Percentiles rank a stretch among this genome's conserved stretches.
Evolutionary conservation across 2,888 invertebrate genomes (phyloP).

Genomic region (Galerucella nymphaeae): DNA sequence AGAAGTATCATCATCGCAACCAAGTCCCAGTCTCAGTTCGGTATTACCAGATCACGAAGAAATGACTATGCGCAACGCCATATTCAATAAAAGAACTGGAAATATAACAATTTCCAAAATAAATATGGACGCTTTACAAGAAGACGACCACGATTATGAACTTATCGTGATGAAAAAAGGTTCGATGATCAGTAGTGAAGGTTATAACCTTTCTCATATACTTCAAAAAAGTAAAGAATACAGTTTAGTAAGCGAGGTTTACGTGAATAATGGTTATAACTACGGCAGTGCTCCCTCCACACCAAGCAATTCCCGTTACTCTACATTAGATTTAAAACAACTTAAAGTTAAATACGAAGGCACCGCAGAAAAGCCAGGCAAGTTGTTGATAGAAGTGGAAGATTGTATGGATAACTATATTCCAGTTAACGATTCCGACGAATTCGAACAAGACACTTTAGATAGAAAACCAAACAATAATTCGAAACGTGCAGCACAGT

Average conservation of each 20-base stretch:
- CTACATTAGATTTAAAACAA: conserved; percentile 65
- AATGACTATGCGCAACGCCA: conserved; percentile 80
- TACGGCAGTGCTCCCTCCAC: conserved; percentile 72
- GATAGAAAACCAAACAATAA: conserved; percentile 77
- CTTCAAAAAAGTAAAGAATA: conserved; percentile 69
- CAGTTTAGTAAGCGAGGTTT: conserved; percentile 81
- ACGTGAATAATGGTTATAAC: conserved; percentile 80
- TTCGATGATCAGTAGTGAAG: conserved; percentile 45
- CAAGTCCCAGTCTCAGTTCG: conserved; percentile 79
- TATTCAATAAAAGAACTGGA: conserved; percentile 74
- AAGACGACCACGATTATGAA: conserved; percentile 66
- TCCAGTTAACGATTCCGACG: conserved; percentile 81
- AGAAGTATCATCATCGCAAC: conserved; percentile 75
- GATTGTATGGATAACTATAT: conserved; percentile 83
- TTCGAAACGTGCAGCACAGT: conserved; percentile 15
- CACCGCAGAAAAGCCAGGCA: conserved; percentile 76
- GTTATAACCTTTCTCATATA: conserved; percentile 69
- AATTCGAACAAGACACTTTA: conserved; percentile 87
- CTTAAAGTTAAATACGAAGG: conserved; percentile 68
- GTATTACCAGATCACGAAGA: conserved; percentile 85
- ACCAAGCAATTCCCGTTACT: conserved; percentile 69
- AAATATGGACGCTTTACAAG: conserved; percentile 49
- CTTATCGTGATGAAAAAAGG: conserved; percentile 62
- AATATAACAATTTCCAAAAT: conserved; percentile 67
- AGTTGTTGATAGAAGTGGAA: conserved; percentile 85